Conservation (phyloP, 2,888 invertebrate species). For the Drosophila hamatofila region DNA sequence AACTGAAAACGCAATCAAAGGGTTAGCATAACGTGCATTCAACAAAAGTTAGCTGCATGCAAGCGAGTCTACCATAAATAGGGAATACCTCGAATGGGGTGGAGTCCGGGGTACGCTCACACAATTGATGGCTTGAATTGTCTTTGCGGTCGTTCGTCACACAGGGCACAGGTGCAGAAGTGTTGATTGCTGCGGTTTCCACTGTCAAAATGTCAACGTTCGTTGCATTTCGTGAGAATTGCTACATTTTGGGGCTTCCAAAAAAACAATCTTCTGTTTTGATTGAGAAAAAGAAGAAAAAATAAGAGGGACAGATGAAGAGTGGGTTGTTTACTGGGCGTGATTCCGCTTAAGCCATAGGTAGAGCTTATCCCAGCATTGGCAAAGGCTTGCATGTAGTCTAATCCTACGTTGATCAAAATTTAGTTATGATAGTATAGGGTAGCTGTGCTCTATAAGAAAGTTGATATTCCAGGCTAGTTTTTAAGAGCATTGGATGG, state of each 20-base stretch:
- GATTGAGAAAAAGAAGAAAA: not conserved
- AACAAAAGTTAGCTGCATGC: constrained; percentile 21
- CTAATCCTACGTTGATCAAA: not conserved
- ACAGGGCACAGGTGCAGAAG: constrained; percentile 59
- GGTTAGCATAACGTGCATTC: constrained; percentile 28
- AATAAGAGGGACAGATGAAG: not conserved
- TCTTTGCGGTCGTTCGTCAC: constrained; percentile 29
- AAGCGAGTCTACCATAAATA: constrained; percentile 11
- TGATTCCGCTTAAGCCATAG: not conserved
- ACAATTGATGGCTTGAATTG: constrained; percentile 11
- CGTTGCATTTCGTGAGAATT: constrained; percentile 21
- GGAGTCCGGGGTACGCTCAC: not conserved
- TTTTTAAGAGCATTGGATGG: not conserved
- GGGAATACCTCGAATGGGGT: constrained; percentile 16
- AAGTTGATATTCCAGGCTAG: not conserved
- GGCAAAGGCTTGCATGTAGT: not conserved
- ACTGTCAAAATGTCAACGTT: not conserved
- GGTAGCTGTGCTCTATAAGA: not conserved
- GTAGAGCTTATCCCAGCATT: not conserved
- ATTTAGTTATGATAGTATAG: not conserved
- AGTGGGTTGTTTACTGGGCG: not conserved
- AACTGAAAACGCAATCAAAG: constrained; percentile 35
- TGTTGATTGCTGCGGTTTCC: constrained; percentile 44
- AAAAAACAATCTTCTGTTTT: not conserved
- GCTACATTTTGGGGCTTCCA: constrained; percentile 6